phyloP scores from a whole-genome alignment of 1,140 invertebrate species.

The Helicoverpa zea region DNA sequence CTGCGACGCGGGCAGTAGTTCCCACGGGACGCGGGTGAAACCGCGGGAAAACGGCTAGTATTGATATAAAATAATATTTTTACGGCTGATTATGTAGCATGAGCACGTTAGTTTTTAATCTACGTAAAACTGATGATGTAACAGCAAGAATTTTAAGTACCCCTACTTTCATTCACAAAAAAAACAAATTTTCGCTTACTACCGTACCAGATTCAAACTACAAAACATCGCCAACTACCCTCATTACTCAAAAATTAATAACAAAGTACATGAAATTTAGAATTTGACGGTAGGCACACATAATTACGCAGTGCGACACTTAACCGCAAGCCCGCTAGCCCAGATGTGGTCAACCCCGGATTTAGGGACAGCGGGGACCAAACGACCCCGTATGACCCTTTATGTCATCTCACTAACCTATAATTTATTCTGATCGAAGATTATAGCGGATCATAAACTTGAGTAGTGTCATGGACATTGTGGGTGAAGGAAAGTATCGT shows the following conservation, averaged over 20 bases:
- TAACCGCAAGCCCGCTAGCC: constrained; percentile 1
- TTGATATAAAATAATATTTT: too few relatives aligned
- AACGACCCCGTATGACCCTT: neutral
- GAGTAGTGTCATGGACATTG: neutral
- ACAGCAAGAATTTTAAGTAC: too few relatives aligned
- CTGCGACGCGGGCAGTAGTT: too few relatives aligned
- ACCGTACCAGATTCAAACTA: neutral
- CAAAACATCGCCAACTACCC: neutral
- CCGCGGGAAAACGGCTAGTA: too few relatives aligned
- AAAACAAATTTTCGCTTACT: too few relatives aligned
- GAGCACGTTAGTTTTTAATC: too few relatives aligned
- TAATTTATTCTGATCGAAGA: constrained; percentile 24
- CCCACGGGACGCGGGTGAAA: too few relatives aligned
- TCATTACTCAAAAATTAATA: constrained; percentile 18
- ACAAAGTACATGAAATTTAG: constrained; percentile 10
- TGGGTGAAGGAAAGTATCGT: neutral
- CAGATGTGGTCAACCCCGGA: constrained; percentile 26
- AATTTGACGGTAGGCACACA: constrained; percentile 10
- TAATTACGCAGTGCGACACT: constrained; percentile 32
- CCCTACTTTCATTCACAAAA: too few relatives aligned
- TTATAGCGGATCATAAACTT: neutral
- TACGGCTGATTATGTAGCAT: too few relatives aligned
- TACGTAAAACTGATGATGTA: too few relatives aligned
- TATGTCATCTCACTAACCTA: neutral
- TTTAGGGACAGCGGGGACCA: constrained; percentile 5